These are phyloP conservation scores for Himalopsyche kuldschensis DNA, from an alignment of 2,888 invertebrate species.

Conservation along the genomic window DNA sequence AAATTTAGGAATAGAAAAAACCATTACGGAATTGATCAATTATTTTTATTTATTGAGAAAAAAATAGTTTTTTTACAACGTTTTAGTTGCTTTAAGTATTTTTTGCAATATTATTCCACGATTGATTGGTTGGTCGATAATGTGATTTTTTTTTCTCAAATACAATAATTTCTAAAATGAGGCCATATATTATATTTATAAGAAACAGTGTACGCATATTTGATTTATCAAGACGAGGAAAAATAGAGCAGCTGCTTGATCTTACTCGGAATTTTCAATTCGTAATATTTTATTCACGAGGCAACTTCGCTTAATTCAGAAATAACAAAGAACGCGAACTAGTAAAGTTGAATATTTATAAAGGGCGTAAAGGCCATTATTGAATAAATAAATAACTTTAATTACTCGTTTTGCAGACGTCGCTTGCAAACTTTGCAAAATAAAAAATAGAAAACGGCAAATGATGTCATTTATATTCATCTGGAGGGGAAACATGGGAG, in stretches of 20 bases:
- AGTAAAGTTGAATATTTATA: not conserved
- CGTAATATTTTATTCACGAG: not conserved
- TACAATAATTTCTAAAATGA: too few species aligned
- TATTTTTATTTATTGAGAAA: too few species aligned
- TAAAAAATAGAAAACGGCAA: not conserved
- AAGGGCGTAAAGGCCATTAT: not conserved
- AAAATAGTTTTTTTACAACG: too few species aligned
- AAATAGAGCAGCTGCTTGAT: not conserved
- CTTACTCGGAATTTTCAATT: not conserved
- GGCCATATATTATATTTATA: too few species aligned
- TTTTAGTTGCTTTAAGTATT: too few species aligned
- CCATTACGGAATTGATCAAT: too few species aligned
- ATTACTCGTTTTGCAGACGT: not conserved
- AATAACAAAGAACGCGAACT: not conserved
- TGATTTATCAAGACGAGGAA: not conserved
- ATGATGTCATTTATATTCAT: not conserved
- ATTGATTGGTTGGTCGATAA: too few species aligned
- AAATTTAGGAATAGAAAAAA: too few species aligned
- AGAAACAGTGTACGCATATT: too few species aligned
- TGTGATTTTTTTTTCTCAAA: too few species aligned
- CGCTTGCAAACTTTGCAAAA: not conserved
- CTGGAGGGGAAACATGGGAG: not conserved
- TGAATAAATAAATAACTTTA: not conserved
- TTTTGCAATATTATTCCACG: too few species aligned
- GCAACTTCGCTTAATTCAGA: not conserved